Base-by-base conservation (phyloP, 2,888 invertebrate species). In the Pandemis cinnamomeana region DNA sequence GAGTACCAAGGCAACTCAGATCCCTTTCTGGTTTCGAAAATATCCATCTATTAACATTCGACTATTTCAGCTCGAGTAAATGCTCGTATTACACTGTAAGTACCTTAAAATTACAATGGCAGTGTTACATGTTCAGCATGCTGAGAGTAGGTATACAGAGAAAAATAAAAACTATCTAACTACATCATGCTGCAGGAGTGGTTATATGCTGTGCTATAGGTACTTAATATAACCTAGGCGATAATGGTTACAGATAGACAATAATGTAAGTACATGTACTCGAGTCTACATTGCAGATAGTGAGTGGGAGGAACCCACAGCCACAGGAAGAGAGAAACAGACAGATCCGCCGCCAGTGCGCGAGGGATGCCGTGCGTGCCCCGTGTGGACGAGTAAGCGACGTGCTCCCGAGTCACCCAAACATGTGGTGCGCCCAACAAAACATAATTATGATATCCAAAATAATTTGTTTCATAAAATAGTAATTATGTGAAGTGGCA, bases 291-390 rank as follows among this genome's bases (percentile, higher is more conserved):
- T 82, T 88, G 90, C 89, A 86, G 89, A 88, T 68, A 74, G 89
- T 88, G 89, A 88, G 89, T 91, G 93, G 92, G 91, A 78, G 85
- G 89, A 88, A 88, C 91, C 93, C 93, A 91, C 92, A 89, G 91
- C 94, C 94, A 94, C 94, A 94, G 94, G 92, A 94, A 94, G 94
- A 94, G 94, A 94, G 94, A 91, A 93, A 94, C 94, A 94, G 94
- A 94, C 94, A 93, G 92, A 91, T 89, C 94, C 94, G 90, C 93
- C 94, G 94, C 91, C 90, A 92, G 93, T 91, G 93, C 92, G 91
- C 90, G 90, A 87, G 89, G 87, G 85, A 85, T 77, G 76, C 74
- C 70, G 92, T 89, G 88, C 83, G 91, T 89, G 90, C 91, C 90
- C 90, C 89, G 90, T 89, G 91, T 89, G 91, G 92, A 92, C 87